Evolutionary conservation across 2,113 vertebrate species (phyloP), one percentile per base, ranked within the genome.

Genomic region (Rhynchomys soricoides): DNA sequence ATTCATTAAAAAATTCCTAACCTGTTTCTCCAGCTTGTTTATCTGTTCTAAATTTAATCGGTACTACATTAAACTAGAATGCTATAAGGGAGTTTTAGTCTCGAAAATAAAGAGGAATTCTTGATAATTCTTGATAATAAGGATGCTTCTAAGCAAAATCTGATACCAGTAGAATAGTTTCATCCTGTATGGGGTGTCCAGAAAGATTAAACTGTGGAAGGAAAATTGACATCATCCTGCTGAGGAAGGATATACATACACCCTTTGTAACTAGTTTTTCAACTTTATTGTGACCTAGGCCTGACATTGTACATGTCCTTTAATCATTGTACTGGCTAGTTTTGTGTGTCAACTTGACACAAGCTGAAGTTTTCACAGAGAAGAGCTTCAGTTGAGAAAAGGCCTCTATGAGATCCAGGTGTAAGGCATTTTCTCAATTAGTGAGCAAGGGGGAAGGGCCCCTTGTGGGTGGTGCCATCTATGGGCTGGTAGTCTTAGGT

Each of bases 1-100:
- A 79, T 93, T 90, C 75, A 90, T 45, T 73, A 50, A 93, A 93
- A 83, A 94, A 96, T 55, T 85, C 37, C 24, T n/a, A 48, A 82
- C 10, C 5, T 79, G 17, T 79, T 91, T 77, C 86, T 95, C 91
- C 17, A 93, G 9, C 62, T 1, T 86, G 21, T 15, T 95, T 92
- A 31, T 73, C 66, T 81, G n/a, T 91, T 62, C 37, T 66, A 89
- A 92, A 55, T 78, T 59, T 57, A 45, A 74, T 70, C 70, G 43
- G 70, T 86, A 45, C 7, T 45, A 93, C 29, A 37, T 66, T 57
- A 93, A 95, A 48, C 81, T 7, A 50, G 21, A 90, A 29, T 48
- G 50, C 29, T 62, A 26, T 81, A 40, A 24, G 21, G 52, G 81
- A 77, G 7, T 55, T 91, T 93, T 57, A 91, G 50, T 29, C 11